Evolutionary conservation across 2,113 vertebrate genomes (phyloP).

Genomic region (Forbesichthys agassizii): DNA sequence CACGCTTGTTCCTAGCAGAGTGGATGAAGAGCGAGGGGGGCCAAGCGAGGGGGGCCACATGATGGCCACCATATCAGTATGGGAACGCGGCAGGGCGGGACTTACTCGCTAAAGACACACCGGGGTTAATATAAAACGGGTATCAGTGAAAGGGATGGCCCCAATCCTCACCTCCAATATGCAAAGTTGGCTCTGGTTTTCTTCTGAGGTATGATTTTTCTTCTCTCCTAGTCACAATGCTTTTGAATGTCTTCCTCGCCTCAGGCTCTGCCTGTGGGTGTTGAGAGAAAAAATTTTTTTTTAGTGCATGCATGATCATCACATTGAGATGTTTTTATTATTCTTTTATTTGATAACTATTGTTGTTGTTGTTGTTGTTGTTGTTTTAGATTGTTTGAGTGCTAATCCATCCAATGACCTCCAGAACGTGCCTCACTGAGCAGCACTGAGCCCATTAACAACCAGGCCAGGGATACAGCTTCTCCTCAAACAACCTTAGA

Average conservation of each 20-base stretch:
- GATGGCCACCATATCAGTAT: constrained; percentile 19
- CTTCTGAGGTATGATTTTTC: constrained; percentile 2
- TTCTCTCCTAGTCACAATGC: constrained; percentile 21
- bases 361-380: constrained; percentile 5
- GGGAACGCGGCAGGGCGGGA: constrained; percentile 1
- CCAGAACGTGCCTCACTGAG: constrained; percentile 23
- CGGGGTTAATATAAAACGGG: too few species aligned
- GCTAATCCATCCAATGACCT: constrained; percentile 30
- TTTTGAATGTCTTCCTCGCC: constrained; percentile 31
- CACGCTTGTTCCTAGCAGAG: constrained; percentile 76
- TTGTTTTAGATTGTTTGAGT: constrained; percentile 29
- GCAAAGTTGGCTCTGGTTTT: not conserved
- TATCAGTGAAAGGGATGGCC: not conserved
- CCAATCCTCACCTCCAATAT: too few species aligned
- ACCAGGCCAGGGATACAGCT: constrained; percentile 30
- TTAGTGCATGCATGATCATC: not conserved
- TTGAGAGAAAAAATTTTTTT: constrained; percentile 13
- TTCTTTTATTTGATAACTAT: not conserved
- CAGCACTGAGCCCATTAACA: constrained; percentile 32
- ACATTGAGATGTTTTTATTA: constrained; percentile 14
- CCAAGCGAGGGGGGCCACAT: constrained; percentile 41
- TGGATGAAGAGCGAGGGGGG: constrained; percentile 74
- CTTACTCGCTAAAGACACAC: not conserved
- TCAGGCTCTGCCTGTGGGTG: constrained; percentile 40
- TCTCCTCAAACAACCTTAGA: constrained; percentile 61